Evolutionary conservation across 2,797 vertebrate species (phyloP).

Genomic region (Rhodeus uyekii): DNA sequence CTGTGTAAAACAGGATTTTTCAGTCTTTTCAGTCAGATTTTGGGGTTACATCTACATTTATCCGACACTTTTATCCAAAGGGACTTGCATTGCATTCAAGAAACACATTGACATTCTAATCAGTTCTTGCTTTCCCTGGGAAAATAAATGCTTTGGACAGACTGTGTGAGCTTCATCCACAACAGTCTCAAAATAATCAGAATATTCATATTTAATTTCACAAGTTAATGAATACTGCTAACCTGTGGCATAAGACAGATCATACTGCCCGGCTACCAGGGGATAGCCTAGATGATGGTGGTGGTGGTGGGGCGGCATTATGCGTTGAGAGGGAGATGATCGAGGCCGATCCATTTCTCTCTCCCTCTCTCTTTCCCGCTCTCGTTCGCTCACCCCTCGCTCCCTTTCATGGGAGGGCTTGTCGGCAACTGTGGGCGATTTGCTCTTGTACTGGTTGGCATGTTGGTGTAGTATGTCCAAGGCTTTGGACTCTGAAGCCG

Average conservation of each 20-base stretch:
- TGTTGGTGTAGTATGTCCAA: conserved; percentile 96
- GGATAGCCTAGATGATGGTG: conserved; percentile 92
- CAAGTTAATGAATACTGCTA: conserved; percentile 54
- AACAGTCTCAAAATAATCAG: background rate
- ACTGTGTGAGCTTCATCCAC: background rate
- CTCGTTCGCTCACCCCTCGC: conserved; percentile 74
- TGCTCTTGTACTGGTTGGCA: conserved; percentile 97
- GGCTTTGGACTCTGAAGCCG: conserved; percentile 88
- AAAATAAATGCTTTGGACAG: background rate
- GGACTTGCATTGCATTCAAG: too few species aligned
- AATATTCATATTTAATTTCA: background rate
- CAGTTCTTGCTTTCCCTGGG: too few species aligned
- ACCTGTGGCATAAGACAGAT: conserved; percentile 97
- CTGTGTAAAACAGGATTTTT: background rate
- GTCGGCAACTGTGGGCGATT: conserved; percentile 96
- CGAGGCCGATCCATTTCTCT: conserved; percentile 75
- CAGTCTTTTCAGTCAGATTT: too few species aligned
- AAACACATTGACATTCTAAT: too few species aligned
- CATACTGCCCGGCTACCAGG: conserved; percentile 93
- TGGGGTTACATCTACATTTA: background rate
- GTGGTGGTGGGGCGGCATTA: conserved; percentile 93
- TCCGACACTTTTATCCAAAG: too few species aligned
- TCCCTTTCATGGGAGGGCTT: conserved; percentile 89
- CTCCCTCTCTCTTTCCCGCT: conserved; percentile 59
- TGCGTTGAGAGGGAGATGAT: conserved; percentile 94